Evolutionary conservation across 2,113 vertebrate genomes (phyloP).

Genomic region (Antigone vipio): DNA sequence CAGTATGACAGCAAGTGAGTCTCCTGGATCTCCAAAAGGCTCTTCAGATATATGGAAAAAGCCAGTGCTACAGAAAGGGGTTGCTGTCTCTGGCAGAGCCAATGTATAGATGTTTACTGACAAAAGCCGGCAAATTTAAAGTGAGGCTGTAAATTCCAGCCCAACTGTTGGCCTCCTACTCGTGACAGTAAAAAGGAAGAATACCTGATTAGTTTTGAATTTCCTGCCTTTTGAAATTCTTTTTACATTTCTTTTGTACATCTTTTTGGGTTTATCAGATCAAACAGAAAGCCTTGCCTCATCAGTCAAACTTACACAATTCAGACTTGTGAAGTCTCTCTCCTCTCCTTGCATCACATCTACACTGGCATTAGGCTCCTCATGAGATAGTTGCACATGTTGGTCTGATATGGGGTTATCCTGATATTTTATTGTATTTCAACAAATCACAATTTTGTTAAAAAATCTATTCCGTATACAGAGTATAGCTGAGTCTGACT

Average conservation of each 20-base stretch:
- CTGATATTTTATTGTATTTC: background rate
- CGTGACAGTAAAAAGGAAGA: background rate
- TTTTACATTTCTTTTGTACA: background rate
- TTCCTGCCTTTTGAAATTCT: background rate
- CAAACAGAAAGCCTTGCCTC: background rate
- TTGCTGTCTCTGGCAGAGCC: background rate
- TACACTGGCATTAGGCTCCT: background rate
- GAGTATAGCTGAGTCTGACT: background rate
- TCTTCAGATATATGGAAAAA: background rate
- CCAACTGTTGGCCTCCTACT: background rate
- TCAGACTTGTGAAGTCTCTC: conserved; percentile 21
- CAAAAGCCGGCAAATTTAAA: background rate
- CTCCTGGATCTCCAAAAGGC: background rate
- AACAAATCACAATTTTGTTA: background rate
- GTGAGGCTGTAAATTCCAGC: background rate
- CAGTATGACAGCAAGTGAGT: background rate
- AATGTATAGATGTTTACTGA: background rate
- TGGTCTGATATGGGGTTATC: background rate
- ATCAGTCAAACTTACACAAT: background rate
- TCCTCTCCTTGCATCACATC: background rate
- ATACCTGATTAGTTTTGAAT: background rate
- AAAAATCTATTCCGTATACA: background rate
- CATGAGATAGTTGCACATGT: background rate
- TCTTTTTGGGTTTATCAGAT: background rate
- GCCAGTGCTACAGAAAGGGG: background rate